A percentile compares a stretch with the other conserved stretches of the same genome.
Conservation (phyloP, 2,797 vertebrate genomes). For the Podarcis siculus region DNA sequence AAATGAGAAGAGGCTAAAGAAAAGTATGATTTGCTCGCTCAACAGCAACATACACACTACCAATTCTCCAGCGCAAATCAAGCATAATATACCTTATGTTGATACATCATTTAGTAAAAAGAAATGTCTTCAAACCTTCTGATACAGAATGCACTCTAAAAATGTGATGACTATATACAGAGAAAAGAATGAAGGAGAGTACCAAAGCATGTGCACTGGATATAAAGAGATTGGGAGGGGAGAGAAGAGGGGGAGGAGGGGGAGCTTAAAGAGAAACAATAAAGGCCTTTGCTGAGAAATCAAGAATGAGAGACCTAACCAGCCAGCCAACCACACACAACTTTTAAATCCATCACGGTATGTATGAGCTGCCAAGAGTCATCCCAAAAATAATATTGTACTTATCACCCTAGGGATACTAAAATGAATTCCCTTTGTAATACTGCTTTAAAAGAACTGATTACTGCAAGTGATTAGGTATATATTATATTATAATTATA, state of each 20-base stretch:
- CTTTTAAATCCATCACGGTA: slow-evolving; percentile 49
- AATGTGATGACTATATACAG: slow-evolving; percentile 9
- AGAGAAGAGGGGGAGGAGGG: slow-evolving; percentile 29
- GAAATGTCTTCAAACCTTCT: slow-evolving; percentile 36
- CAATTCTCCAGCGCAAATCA: slow-evolving; percentile 46
- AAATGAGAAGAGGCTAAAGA: neutral
- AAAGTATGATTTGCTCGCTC: neutral
- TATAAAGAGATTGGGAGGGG: slow-evolving; percentile 26
- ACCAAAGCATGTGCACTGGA: neutral
- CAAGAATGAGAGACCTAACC: slow-evolving; percentile 32
- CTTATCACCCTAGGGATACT: slow-evolving; percentile 47
- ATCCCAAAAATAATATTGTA: slow-evolving; percentile 57
- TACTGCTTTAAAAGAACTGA: slow-evolving; percentile 46
- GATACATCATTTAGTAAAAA: slow-evolving; percentile 26
- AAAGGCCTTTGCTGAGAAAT: slow-evolving; percentile 47
- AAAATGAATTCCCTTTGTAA: slow-evolving; percentile 50
- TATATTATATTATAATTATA: neutral
- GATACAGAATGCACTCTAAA: slow-evolving; percentile 21
- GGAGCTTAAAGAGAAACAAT: slow-evolving; percentile 48
- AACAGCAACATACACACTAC: slow-evolving; percentile 40
- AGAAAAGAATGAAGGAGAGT: neutral
- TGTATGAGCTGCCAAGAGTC: slow-evolving; percentile 39
- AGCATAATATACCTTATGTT: slow-evolving; percentile 18
- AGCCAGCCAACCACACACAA: slow-evolving; percentile 36
- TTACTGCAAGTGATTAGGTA: slow-evolving; percentile 14